Evolutionary conservation across 2,113 vertebrate genomes (phyloP).

Genomic region (Calyptommatus sinebrachiatus): DNA sequence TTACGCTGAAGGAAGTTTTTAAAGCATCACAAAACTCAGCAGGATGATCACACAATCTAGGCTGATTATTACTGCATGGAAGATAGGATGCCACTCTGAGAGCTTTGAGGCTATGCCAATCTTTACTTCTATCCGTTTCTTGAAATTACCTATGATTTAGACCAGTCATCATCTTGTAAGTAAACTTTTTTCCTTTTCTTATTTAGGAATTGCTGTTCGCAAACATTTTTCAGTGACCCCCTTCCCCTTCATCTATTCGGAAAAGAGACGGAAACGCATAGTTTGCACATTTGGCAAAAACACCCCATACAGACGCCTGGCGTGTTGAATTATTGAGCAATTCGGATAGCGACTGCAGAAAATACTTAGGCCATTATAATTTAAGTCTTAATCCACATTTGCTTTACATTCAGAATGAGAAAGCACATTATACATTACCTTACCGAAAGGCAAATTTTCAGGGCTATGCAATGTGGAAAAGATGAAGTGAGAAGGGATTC

Average conservation of each 20-base stretch:
- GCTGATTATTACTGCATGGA: not conserved
- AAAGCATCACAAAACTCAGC: not conserved
- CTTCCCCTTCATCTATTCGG: not conserved
- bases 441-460: too few relatives aligned
- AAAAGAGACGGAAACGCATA: too few relatives aligned
- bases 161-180: not conserved
- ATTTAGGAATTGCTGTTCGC: not conserved
- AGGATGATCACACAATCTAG: not conserved
- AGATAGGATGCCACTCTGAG: not conserved
- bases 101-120: not conserved
- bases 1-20: not conserved
- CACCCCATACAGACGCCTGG: rapidly evolving
- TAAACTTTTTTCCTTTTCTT: rapidly evolving
- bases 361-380: not conserved
- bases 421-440: too few relatives aligned
- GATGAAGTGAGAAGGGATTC: too few relatives aligned
- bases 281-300: not conserved
- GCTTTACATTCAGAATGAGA: too few relatives aligned
- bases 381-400: too few relatives aligned
- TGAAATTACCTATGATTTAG: rapidly evolving
- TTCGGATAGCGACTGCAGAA: not conserved
- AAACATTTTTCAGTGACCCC: not conserved
- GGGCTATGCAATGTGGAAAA: too few relatives aligned
- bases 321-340: rapidly evolving
- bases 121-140: rapidly evolving